phyloP scores from a whole-genome alignment of 30 jellyfish, hydroid and myxozoan species.

The Hydractinia symbiolongicarpus region DNA sequence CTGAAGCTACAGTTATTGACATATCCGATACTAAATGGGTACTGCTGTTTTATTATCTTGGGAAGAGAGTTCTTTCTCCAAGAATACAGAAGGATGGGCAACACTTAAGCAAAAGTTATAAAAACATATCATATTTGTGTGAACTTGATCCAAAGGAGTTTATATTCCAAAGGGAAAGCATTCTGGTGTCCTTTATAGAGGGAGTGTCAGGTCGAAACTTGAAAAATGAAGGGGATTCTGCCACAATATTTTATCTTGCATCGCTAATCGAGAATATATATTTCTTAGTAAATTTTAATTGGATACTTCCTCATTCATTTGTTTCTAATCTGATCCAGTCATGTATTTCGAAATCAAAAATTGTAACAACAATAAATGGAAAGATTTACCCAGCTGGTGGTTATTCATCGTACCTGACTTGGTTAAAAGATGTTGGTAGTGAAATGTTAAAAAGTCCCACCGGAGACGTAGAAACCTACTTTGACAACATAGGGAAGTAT shows the following conservation, averaged over 20 bases:
- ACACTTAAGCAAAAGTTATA: too few species aligned
- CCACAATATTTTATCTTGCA: background rate
- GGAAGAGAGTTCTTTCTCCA: too few species aligned
- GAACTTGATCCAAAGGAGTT: background rate
- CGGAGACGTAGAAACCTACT: slow-evolving; percentile 9
- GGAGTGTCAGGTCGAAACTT: background rate
- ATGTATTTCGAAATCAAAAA: background rate
- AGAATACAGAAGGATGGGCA: too few species aligned
- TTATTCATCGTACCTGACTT: background rate
- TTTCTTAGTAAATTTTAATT: background rate
- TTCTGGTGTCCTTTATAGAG: background rate
- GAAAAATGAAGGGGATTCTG: background rate
- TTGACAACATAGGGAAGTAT: slow-evolving; percentile 9
- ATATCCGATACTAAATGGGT: too few species aligned
- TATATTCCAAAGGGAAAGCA: background rate
- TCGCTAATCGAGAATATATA: background rate
- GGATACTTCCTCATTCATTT: background rate
- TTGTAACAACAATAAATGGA: slow-evolving; percentile 1
- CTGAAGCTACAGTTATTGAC: too few species aligned
- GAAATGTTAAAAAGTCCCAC: background rate
- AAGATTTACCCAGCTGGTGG: slow-evolving; percentile 5
- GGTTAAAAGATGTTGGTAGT: background rate
- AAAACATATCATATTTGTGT: too few species aligned
- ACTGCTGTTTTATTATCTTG: too few species aligned
- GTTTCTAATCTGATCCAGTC: slow-evolving; percentile 11